Evolutionary conservation across 1,140 invertebrate species (phyloP), one percentile per base, ranked within the genome.

Genomic region (Diorhabda sublineata): DNA sequence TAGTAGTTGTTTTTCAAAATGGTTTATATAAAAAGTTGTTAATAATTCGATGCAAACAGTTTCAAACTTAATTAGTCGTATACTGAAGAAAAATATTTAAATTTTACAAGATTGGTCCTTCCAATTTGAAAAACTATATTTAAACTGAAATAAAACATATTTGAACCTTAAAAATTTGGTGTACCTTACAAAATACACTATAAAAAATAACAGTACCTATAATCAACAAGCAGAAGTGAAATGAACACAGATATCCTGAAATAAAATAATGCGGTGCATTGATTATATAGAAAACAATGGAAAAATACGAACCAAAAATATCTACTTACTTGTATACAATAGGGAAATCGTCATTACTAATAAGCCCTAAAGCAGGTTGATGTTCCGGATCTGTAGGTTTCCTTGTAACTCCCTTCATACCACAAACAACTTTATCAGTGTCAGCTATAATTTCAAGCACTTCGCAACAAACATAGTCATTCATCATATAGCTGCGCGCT

Each of bases 381-480:
- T 87, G 85, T 61, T 86, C 84, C 71, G 89, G 88, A 77, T 89
- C 87, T 75, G 89, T 87, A 2, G 85, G 81, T 52, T 84, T 82
- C 69, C 90, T 84, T 61, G 89, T 86, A 71, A 87, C 82, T 69
- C 91, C 90, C 81, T 93, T 91, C 89, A 96, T 92, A 77, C 93
- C 92, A 79, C 92, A 87, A 71, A 92, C 88, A 79, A 97, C 87
- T 84, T 94, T 95, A 81, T 95, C 92, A 42, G 89, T 89, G 78
- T 95, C 93, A 60, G 91, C 87, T 77, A 91, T 91, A 68, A 95
- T 89, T 86, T 92, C 91, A 75, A 94, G 84, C 26, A 96, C 91
- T 85, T 95, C 92, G 83, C 92, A 94, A 85, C 92, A 91, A 61
- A 94, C 87, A 74, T 89, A 88, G 83, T 94, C 92, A 86, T 91